A percentile compares a stretch with the other conserved stretches of the same genome.
Conservation (phyloP, 2,797 vertebrate species). For the Borostomias antarcticus region DNA sequence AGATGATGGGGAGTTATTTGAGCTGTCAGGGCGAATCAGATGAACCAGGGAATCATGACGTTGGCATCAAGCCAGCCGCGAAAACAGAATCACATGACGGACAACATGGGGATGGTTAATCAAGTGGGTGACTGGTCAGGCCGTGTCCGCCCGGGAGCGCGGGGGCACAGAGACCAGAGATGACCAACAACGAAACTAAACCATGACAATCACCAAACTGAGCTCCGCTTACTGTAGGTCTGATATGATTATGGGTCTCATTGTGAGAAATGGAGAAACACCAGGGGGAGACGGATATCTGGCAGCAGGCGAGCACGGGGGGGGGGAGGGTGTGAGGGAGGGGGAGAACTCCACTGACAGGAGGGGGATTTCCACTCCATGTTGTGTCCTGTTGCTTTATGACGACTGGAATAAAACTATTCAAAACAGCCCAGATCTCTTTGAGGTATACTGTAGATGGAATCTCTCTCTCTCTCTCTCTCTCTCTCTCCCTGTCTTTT, state of each 20-base stretch:
- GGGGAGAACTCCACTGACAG: background rate
- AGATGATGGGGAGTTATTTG: background rate
- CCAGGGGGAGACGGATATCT: too few species aligned
- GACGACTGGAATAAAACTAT: background rate
- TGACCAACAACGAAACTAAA: background rate
- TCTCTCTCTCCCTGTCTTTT: too few species aligned
- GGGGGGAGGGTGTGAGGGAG: background rate
- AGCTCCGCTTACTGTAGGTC: too few species aligned
- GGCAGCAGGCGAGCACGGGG: background rate
- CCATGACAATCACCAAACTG: background rate
- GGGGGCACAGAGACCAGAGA: background rate
- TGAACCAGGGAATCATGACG: background rate
- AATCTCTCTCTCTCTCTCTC: too few species aligned
- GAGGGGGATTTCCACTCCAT: conserved; percentile 50
- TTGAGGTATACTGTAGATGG: too few species aligned
- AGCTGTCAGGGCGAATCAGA: background rate
- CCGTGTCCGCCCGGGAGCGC: too few species aligned
- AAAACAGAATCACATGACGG: conserved; percentile 28
- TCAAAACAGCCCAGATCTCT: too few species aligned
- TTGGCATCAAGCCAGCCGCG: background rate
- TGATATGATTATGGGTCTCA: background rate
- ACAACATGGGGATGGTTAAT: conserved; percentile 18
- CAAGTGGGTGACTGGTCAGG: background rate
- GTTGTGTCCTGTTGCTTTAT: conserved; percentile 38
- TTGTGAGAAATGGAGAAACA: too few species aligned